Base-by-base conservation (phyloP, 2,113 vertebrate species). In the Hippocampus mohnikei region DNA sequence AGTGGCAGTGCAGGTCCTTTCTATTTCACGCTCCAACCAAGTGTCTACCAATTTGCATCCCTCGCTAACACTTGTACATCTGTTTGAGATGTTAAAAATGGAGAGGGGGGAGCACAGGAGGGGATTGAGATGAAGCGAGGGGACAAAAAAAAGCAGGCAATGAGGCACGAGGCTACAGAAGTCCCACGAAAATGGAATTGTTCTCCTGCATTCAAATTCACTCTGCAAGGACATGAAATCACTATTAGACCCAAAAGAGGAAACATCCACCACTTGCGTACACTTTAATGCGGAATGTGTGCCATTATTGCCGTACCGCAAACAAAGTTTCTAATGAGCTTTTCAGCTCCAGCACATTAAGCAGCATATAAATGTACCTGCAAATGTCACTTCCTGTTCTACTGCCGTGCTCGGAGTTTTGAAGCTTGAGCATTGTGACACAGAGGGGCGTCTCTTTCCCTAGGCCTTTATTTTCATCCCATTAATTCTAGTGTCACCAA, bases 11-110 rank as follows among this genome's bases (percentile, higher is more conserved):
- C 62, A 69, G 77, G 83, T 81, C 81, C 69, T 82, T 87, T 84
- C 84, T 77, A 85, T 89, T 88, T 89, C 86, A 88, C 81, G 83
- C 88, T 88, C 83, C 81, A 88, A 87, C 84, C 86, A 83, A 88
- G 84, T 84, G 87, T 85, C 78, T 75, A 82, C 71, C 73, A 84
- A 81, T 85, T 84, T 86, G 71, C 81, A 84, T 88, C 67, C 80
- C 66, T 61, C 53, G 70, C 78, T 70, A 84, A 82, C 81, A 80
- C 71, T 81, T 79, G 29, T 68, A 80, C 74, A 84, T 84, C 67
- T 81, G 72, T 77, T 60, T 76, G 65, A 72, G 71, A 84, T 71
- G 74, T 69, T 33, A 76, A 73, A 64, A 15, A 33, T 60, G 58
- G 41, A n/a, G n/a, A 27, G 53, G 25, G 27, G 69, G 69, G 15